These are phyloP conservation scores for Parauchenoglanis ngamensis DNA, from an alignment of 2,797 vertebrate species.

Conservation along the genomic window DNA sequence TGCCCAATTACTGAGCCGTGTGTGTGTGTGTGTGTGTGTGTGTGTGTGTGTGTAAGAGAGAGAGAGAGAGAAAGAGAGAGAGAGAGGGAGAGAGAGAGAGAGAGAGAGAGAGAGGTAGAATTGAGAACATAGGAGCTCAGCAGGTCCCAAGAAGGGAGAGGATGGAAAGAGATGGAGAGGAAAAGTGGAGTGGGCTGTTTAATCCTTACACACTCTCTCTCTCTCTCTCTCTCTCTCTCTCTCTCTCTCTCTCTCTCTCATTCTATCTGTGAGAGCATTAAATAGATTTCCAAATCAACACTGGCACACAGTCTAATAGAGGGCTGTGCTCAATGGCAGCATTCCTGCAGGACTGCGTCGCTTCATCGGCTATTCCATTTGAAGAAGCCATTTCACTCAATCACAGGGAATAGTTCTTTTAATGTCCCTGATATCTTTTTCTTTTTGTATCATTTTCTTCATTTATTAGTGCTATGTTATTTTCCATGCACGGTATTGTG, in stretches of 20 bases:
- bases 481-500: slow-evolving; percentile 53
- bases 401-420: slow-evolving; percentile 66
- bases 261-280: slow-evolving; percentile 73
- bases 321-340: slow-evolving; percentile 70
- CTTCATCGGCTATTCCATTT: slow-evolving; percentile 86
- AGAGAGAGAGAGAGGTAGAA: slow-evolving; percentile 67
- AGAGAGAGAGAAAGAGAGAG: background rate
- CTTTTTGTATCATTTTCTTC: slow-evolving; percentile 70
- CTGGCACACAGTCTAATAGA: slow-evolving; percentile 77
- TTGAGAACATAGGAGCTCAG: slow-evolving; percentile 17
- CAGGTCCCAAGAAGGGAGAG: slow-evolving; percentile 57
- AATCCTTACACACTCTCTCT: slow-evolving; percentile 63
- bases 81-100: background rate
- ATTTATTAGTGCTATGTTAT: slow-evolving; percentile 78
- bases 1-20: slow-evolving; percentile 80
- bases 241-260: slow-evolving; percentile 68
- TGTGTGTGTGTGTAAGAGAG: background rate
- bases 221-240: slow-evolving; percentile 59
- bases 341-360: slow-evolving; percentile 71
- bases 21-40: background rate
- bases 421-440: slow-evolving; percentile 68
- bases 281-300: slow-evolving; percentile 84
- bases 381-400: slow-evolving; percentile 74
- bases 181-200: slow-evolving; percentile 58
- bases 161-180: slow-evolving; percentile 61